phyloP scores from a whole-genome alignment of 2,888 invertebrate genomes.

The Rambutsinella grinnellia region DNA sequence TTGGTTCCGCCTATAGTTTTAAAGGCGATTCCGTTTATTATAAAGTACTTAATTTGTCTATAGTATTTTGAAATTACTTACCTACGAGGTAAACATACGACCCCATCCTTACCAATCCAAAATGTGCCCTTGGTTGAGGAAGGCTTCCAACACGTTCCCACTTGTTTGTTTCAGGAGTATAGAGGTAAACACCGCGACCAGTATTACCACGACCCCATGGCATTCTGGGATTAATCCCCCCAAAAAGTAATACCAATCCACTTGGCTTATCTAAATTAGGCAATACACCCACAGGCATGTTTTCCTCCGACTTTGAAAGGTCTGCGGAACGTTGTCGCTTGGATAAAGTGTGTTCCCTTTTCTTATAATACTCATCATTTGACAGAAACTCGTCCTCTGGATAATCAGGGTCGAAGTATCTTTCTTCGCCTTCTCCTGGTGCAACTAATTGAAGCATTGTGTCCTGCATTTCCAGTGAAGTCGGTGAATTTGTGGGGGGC shows the following conservation, averaged over 20 bases:
- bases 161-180: slow-evolving; percentile 72
- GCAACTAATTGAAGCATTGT: too few species aligned
- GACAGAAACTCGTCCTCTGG: too few species aligned
- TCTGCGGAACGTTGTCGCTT: not conserved
- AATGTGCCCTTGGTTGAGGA: slow-evolving; percentile 80
- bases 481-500: too few species aligned
- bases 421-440: too few species aligned
- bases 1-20: slow-evolving; percentile 75
- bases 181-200: slow-evolving; percentile 74
- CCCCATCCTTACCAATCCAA: slow-evolving; percentile 67
- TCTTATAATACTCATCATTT: too few species aligned
- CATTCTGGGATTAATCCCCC: slow-evolving; percentile 77
- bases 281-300: not conserved
- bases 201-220: slow-evolving; percentile 69
- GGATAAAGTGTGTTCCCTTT: too few species aligned
- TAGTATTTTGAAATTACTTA: slow-evolving; percentile 3
- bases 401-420: too few species aligned
- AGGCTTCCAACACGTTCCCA: slow-evolving; percentile 80
- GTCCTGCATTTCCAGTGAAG: too few species aligned
- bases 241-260: slow-evolving; percentile 78
- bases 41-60: too few species aligned
- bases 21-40: too few species aligned
- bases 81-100: slow-evolving; percentile 45
- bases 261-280: slow-evolving; percentile 74
- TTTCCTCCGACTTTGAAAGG: not conserved